phyloP scores from a whole-genome alignment of 1,140 invertebrate species.

The Lycorma delicatula region DNA sequence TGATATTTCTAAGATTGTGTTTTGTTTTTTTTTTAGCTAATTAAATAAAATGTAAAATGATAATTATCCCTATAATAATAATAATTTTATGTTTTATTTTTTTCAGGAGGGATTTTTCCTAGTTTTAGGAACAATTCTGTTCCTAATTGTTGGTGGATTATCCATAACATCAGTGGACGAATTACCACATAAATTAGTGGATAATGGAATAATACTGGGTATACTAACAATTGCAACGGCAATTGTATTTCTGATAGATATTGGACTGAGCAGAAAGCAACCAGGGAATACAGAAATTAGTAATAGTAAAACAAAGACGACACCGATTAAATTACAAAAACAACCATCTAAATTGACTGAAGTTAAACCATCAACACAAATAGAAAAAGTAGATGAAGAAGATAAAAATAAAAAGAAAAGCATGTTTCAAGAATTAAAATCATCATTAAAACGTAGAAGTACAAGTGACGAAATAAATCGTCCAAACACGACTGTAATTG shows the following conservation, averaged over 20 bases:
- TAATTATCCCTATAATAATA: no score
- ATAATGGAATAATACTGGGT: conserved; percentile 60
- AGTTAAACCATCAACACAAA: neutral
- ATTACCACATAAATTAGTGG: conserved; percentile 52
- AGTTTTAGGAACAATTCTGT: conserved; percentile 27
- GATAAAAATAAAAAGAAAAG: conserved; percentile 16
- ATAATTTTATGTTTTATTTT: no score
- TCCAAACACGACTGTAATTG: neutral
- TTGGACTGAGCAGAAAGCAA: conserved; percentile 32
- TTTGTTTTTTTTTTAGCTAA: no score
- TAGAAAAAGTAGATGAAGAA: conserved; percentile 5
- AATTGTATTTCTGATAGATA: conserved; percentile 55
- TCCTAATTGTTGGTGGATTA: conserved; percentile 56
- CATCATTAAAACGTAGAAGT: conserved; percentile 15
- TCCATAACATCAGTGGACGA: conserved; percentile 59
- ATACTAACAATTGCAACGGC: conserved; percentile 56
- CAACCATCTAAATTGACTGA: neutral
- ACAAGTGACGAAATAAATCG: conserved; percentile 4
- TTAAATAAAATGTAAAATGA: no score
- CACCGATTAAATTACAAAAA: neutral
- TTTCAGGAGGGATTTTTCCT: conserved; percentile 41
- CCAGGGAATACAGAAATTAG: neutral
- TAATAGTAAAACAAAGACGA: neutral
- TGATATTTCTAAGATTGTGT: no score
- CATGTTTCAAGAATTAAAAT: conserved; percentile 13